Base-by-base conservation (phyloP, 2,888 invertebrate genomes). In the Lochmaea crataegi region DNA sequence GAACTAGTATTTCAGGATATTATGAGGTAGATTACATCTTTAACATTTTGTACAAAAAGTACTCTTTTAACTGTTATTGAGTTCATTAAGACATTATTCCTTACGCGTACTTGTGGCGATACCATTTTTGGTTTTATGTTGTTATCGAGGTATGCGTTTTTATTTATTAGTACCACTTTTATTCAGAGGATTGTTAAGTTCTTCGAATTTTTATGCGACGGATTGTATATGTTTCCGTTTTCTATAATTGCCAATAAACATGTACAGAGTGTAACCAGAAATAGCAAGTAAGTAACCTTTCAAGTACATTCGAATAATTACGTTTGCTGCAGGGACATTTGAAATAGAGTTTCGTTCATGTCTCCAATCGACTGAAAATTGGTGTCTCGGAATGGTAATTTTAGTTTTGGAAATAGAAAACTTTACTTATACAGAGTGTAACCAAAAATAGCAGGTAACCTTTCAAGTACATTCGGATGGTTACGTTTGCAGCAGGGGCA, bases 61-160 rank as follows among this genome's bases (percentile, higher is more conserved):
- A 22, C 22, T 66, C 65, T 57, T 70, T 76, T 78, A 75, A 78
- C 76, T 78, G 76, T 78, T 79, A 78, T 78, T 74, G 78, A 58
- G 71, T 77, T 78, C 80, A 78, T 80, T 78, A 78, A 80, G 80
- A 78, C 78, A 78, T 80, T 78, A 80, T 80, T 75, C 77, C 72
- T 75, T 77, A 74, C 77, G 75, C 77, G 77, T 77, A 76, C 41
- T 65, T 69, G 65, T 58, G 66, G 74, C 70, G 65, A 72, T 51
- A 41, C 77, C 74, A 61, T 74, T 71, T 76, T 74, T 71, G 77
- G 76, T 56, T 57, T 72, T 68, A 73, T 76, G 76, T 75, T 76
- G 72, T 77, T 75, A 75, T 77, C 73, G 26, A 38, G 51, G 38
- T 57, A 75, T 75, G 66, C 42, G 56, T 73, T 75, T 75, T 77